Evolutionary conservation across 2,888 invertebrate genomes (phyloP).

Genomic region (Caenorhabditis auriculariae): DNA sequence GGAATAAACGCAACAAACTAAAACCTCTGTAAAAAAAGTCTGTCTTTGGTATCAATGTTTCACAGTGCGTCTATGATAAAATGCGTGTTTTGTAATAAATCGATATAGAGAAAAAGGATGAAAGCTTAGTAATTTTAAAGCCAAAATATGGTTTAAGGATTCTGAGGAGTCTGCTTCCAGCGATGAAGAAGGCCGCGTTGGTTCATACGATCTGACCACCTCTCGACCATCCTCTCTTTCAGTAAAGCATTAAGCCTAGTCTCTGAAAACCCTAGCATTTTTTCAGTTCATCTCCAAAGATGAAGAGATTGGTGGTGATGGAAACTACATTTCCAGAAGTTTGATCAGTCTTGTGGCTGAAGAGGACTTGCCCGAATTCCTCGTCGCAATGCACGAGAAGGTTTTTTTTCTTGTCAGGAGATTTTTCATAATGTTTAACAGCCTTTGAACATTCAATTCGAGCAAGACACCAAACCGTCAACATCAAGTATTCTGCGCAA

Average conservation of each 20-base stretch:
- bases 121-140: too few species aligned
- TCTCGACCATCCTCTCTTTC: constrained; percentile 24
- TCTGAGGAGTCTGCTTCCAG: too few species aligned
- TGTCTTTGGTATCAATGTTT: too few species aligned
- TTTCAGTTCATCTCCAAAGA: constrained; percentile 28
- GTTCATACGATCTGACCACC: constrained; percentile 25
- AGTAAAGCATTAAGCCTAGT: constrained; percentile 4
- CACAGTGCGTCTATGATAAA: too few species aligned
- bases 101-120: too few species aligned
- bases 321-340: constrained; percentile 21
- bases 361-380: constrained; percentile 28
- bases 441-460: constrained; percentile 16
- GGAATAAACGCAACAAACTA: too few species aligned
- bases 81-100: too few species aligned
- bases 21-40: too few species aligned
- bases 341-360: constrained; percentile 24
- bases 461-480: constrained; percentile 20
- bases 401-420: background rate
- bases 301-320: constrained; percentile 27
- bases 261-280: background rate
- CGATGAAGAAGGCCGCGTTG: constrained; percentile 21
- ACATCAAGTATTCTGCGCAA: constrained; percentile 22
- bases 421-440: constrained; percentile 1
- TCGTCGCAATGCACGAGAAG: constrained; percentile 26
- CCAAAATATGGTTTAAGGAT: too few species aligned